A percentile compares a stretch with the other conserved stretches of the same genome.
phyloP scores from a whole-genome alignment of 2,797 vertebrate species.

The Callimico goeldii region DNA sequence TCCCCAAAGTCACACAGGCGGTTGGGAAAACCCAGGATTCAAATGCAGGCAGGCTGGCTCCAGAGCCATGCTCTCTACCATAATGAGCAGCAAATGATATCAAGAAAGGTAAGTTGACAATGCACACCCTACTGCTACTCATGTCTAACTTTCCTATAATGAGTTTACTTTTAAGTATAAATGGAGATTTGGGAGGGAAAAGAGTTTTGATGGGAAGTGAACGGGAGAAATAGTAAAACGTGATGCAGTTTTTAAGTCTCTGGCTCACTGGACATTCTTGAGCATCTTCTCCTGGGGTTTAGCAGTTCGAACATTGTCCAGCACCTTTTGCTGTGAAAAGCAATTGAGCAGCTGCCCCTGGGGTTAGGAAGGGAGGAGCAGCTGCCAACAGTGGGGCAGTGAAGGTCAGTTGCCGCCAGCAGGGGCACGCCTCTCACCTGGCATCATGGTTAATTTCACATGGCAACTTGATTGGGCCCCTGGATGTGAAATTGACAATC shows the following conservation, averaged over 20 bases:
- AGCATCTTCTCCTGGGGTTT: background rate
- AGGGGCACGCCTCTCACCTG: rapidly evolving
- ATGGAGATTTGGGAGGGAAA: background rate
- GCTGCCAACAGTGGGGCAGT: background rate
- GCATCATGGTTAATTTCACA: background rate
- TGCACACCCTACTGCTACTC: rapidly evolving
- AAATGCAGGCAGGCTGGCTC: no score
- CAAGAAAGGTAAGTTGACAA: background rate
- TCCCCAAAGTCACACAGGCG: background rate
- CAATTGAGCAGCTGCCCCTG: rapidly evolving
- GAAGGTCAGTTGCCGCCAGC: background rate
- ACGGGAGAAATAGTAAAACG: background rate
- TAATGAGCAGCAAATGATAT: background rate
- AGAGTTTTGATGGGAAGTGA: background rate
- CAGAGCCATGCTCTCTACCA: rapidly evolving
- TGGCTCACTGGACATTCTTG: no score
- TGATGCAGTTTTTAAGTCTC: background rate
- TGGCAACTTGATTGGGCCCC: background rate
- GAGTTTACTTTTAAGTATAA: background rate
- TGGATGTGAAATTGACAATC: background rate
- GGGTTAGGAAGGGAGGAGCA: no score
- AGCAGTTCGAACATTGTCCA: background rate
- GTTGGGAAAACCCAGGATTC: background rate
- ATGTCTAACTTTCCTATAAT: background rate
- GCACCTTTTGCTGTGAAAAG: background rate